These are phyloP conservation scores for Chaetorhynchus papuensis DNA, from an alignment of 2,113 vertebrate genomes.

Conservation along the genomic window DNA sequence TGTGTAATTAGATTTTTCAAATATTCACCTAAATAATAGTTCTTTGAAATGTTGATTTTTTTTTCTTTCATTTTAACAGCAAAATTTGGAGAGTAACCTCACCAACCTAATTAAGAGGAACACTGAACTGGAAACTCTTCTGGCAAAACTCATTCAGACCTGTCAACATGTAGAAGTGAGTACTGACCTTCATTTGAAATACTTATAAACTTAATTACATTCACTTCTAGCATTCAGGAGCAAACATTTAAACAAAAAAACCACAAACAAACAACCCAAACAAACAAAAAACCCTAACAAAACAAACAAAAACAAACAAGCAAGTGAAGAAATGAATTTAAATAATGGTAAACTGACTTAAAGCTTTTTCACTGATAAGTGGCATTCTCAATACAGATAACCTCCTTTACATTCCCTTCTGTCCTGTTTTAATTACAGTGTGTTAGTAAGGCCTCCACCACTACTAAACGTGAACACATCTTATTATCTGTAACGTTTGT, in stretches of 20 bases:
- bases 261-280: not conserved
- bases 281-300: not conserved
- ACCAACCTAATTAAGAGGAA: slow-evolving; percentile 97
- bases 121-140: slow-evolving; percentile 94
- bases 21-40: not conserved
- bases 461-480: not conserved
- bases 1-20: not conserved
- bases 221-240: not conserved
- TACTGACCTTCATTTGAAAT: not conserved
- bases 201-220: not conserved
- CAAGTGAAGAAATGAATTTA: not conserved
- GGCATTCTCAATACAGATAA: not conserved
- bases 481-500: not conserved
- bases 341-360: not conserved
- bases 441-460: not conserved
- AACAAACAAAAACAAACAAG: not conserved
- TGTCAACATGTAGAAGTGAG: slow-evolving; percentile 98
- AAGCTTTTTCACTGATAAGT: not conserved
- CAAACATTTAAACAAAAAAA: not conserved
- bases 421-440: not conserved
- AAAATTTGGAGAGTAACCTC: slow-evolving; percentile 95
- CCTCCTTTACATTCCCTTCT: not conserved
- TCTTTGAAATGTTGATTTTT: not conserved
- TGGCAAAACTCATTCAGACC: slow-evolving; percentile 97
- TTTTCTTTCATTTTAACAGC: slow-evolving; percentile 75